A percentile compares a stretch with the other conserved stretches of the same genome.
phyloP scores from a whole-genome alignment of 2,888 invertebrate species.

The Dryadula phaetusa region DNA sequence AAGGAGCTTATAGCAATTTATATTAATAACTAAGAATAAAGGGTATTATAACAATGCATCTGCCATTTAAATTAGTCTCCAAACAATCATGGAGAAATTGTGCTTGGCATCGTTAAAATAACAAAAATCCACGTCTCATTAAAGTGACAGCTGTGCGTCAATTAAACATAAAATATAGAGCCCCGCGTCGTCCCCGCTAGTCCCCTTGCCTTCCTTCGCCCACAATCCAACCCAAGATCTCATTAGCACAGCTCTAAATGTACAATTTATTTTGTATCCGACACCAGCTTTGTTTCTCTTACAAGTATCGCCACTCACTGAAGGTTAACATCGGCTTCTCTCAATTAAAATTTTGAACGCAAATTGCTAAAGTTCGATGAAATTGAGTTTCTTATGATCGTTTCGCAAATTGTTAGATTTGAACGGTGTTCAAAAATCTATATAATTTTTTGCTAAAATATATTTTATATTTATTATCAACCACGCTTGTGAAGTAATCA shows the following conservation, averaged over 20 bases:
- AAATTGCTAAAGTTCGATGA: slow-evolving; percentile 36
- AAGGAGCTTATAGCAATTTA: not conserved
- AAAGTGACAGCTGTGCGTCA: slow-evolving; percentile 80
- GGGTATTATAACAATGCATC: slow-evolving; percentile 19
- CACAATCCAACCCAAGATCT: slow-evolving; percentile 66
- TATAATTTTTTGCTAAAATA: not conserved
- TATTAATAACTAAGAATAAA: slow-evolving; percentile 1
- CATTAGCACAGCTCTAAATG: slow-evolving; percentile 78
- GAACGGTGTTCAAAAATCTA: not conserved
- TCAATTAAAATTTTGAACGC: slow-evolving; percentile 51
- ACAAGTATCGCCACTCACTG: slow-evolving; percentile 69
- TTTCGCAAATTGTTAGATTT: slow-evolving; percentile 9
- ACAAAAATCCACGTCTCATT: slow-evolving; percentile 77
- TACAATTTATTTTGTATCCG: slow-evolving; percentile 81
- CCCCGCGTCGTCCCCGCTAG: slow-evolving; percentile 55
- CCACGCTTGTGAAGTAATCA: too few relatives aligned
- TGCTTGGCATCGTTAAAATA: slow-evolving; percentile 53
- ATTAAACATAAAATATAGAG: slow-evolving; percentile 82
- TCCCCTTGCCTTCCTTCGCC: slow-evolving; percentile 49
- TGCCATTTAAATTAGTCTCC: slow-evolving; percentile 27
- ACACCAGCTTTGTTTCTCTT: slow-evolving; percentile 74
- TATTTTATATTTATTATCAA: too few relatives aligned
- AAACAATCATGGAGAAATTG: slow-evolving; percentile 29
- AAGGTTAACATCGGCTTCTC: slow-evolving; percentile 58
- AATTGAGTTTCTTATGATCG: slow-evolving; percentile 36